phyloP scores from a whole-genome alignment of 2,113 vertebrate species.

The Bagarius yarrelli region DNA sequence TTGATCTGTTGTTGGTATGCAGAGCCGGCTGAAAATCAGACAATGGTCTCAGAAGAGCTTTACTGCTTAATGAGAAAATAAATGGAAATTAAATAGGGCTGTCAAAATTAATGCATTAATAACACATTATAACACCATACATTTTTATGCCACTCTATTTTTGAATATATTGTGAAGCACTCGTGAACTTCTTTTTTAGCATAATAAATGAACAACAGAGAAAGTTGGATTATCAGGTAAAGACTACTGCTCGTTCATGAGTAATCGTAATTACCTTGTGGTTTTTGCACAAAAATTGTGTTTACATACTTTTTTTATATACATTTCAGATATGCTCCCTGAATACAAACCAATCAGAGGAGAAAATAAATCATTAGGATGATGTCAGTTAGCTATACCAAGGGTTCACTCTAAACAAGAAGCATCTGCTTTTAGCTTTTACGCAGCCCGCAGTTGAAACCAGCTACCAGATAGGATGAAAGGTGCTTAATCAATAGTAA shows the following conservation, averaged over 20 bases:
- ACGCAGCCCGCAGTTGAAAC: too few relatives aligned
- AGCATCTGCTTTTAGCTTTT: too few relatives aligned
- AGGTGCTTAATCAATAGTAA: too few relatives aligned
- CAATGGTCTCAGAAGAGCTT: constrained; percentile 31
- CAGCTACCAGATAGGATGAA: too few relatives aligned
- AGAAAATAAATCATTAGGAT: too few relatives aligned
- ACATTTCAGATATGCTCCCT: too few relatives aligned
- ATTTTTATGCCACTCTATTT: constrained; percentile 3
- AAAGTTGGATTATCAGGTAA: constrained; percentile 10
- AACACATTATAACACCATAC: constrained; percentile 8
- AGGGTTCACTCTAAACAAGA: too few relatives aligned
- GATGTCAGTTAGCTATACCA: too few relatives aligned
- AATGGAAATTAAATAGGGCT: constrained; percentile 30
- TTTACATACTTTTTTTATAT: background rate
- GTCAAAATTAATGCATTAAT: constrained; percentile 17
- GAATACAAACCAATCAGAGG: too few relatives aligned
- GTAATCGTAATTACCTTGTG: background rate
- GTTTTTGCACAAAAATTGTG: background rate
- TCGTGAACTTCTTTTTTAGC: background rate
- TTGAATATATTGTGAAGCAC: background rate
- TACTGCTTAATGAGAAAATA: constrained; percentile 26
- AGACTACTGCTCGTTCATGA: background rate
- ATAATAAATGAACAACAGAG: background rate
- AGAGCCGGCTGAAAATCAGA: constrained; percentile 20
- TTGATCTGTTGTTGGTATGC: constrained; percentile 35